A percentile compares a stretch with the other conserved stretches of the same genome.
Evolutionary conservation across 1,140 invertebrate species (phyloP).

Genomic region (Luehdorfia chinensis): DNA sequence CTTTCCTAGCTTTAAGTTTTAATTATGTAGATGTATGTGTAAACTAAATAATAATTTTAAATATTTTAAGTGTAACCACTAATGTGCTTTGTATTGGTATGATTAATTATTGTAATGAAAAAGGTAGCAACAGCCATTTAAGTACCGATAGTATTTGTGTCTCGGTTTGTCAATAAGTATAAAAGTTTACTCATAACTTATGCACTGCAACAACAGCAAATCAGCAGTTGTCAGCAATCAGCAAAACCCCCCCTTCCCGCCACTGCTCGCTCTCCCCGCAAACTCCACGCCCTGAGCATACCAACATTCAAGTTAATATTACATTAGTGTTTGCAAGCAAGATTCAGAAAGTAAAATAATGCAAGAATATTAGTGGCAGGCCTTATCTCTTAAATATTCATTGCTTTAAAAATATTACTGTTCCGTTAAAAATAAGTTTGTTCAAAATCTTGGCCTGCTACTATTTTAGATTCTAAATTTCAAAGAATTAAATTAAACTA

Average conservation of each 20-base stretch:
- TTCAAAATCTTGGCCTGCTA: conserved; percentile 5
- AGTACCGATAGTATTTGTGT: conserved; percentile 35
- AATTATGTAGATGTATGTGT: too few relatives aligned
- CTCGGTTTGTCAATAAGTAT: conserved; percentile 68
- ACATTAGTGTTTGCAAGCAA: conserved; percentile 17
- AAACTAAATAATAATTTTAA: too few relatives aligned
- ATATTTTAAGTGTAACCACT: too few relatives aligned
- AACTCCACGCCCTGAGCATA: conserved; percentile 71
- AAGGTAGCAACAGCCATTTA: conserved; percentile 2
- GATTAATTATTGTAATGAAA: too few relatives aligned
- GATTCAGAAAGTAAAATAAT: conserved; percentile 19
- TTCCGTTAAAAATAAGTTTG: conserved; percentile 14
- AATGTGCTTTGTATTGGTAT: too few relatives aligned
- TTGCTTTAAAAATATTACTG: neutral
- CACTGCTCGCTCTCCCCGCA: conserved; percentile 57
- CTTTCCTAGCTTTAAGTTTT: too few relatives aligned
- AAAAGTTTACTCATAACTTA: conserved; percentile 76
- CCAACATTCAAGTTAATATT: conserved; percentile 65
- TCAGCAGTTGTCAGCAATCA: conserved; percentile 71
- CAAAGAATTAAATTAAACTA: conserved; percentile 16
- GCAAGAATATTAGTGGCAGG: conserved; percentile 12
- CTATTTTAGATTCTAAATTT: conserved; percentile 1
- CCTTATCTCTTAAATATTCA: neutral
- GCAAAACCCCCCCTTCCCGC: conserved; percentile 62
- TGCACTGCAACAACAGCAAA: conserved; percentile 71